Evolutionary conservation across 2,888 invertebrate species (phyloP).

Genomic region (Nomada lathburiana): DNA sequence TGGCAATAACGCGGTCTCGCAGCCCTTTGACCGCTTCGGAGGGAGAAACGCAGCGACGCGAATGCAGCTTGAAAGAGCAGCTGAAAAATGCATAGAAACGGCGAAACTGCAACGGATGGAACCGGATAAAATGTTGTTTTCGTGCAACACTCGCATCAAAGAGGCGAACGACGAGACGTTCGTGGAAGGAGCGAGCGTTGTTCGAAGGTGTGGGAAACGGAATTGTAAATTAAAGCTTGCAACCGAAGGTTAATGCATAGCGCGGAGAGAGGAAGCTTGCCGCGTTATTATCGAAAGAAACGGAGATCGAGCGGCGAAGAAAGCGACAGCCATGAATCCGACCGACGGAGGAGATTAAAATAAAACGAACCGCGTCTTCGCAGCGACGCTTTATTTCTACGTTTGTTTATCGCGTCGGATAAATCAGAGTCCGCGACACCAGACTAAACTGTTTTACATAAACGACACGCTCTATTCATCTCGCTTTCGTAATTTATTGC

Average conservation of each 20-base stretch:
- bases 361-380: conserved; percentile 31
- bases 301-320: conserved; percentile 1
- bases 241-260: not conserved
- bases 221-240: conserved; percentile 19
- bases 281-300: conserved; percentile 14
- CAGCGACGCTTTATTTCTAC: conserved; percentile 28
- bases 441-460: conserved; percentile 51
- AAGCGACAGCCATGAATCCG: not conserved
- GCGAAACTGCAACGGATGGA: not conserved
- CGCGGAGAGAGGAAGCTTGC: not conserved
- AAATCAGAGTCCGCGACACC: conserved; percentile 39
- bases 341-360: conserved; percentile 23
- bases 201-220: conserved; percentile 32
- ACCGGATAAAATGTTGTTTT: conserved; percentile 37
- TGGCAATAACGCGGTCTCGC: conserved; percentile 45
- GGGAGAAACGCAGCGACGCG: not conserved
- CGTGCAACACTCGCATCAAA: not conserved
- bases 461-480: conserved; percentile 47
- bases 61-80: conserved; percentile 5
- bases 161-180: not conserved
- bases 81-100: conserved; percentile 38
- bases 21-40: conserved; percentile 16
- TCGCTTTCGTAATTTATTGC: conserved; percentile 25
- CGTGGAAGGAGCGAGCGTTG: not conserved
- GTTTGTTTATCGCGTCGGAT: conserved; percentile 31